Evolutionary conservation across 2,888 invertebrate species (phyloP), one percentile per base, ranked within the genome.

Genomic region (Nycteola revayana): DNA sequence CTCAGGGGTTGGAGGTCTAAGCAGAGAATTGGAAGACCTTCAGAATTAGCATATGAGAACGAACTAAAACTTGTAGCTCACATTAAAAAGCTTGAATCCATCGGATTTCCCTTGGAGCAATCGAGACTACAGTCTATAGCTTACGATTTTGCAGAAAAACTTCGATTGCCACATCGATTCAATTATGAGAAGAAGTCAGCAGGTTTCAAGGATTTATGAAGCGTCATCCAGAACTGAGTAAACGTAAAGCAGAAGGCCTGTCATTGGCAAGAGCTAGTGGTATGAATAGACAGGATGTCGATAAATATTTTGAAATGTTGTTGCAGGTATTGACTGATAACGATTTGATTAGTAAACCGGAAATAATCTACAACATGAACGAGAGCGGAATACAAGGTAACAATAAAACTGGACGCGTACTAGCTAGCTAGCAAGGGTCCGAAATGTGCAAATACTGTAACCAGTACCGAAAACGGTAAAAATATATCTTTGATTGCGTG

Each of bases 351-450:
- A 45, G 52, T 35, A 54, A 61, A 36, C 63, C 60, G 9, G 52
- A 45, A 22, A 26, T 51, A 7, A 62, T 78, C 11, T 80, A 49
- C 33, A 79, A 79, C 52, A 49, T 68, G 39, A 75, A 75, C 22
- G 14, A 14, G 14, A 14, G 5, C 2, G 14, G 14, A 14, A 14
- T 14, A 14, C 14, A 14, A 14, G 3, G 2, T 14, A 14, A 3
- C 14, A 70, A 71, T 30, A 61, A 56, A 32, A 64, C 74, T 20
- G 57, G 60, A 7, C 53, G 61, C 40, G 63, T 79, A 14, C 8
- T 75, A 10, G 70, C 66, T 3, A 45, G 32, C 25, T n/a, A 14
- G 14, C 14, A 71, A 65, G 51, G 74, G 70, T n/a, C 20, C 45
- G 1, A 67, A 60, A 38, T 25, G 24, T 8, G 49, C 42, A 5